These are phyloP conservation scores for Chloroceryle amazona DNA, from an alignment of 2,797 vertebrate genomes.

Conservation along the genomic window DNA sequence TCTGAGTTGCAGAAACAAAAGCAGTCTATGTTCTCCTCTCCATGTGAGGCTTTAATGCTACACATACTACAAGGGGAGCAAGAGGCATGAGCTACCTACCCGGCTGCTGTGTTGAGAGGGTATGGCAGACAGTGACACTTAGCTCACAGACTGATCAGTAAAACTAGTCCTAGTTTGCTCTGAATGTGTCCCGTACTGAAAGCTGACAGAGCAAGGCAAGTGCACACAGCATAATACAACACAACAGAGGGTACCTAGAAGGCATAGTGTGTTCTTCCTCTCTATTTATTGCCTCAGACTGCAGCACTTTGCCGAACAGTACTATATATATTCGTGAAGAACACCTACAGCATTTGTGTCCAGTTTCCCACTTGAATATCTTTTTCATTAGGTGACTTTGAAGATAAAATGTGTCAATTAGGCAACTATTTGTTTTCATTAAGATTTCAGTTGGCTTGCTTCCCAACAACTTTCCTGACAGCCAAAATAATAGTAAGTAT, in stretches of 20 bases:
- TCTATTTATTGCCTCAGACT: no score
- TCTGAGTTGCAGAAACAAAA: background rate
- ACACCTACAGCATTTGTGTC: background rate
- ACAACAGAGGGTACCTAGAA: background rate
- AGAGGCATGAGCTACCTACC: background rate
- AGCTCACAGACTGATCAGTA: background rate
- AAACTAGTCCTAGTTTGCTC: background rate
- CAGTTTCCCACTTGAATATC: background rate
- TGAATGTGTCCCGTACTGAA: background rate
- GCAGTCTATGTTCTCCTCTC: background rate
- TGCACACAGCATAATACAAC: background rate
- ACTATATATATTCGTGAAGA: background rate
- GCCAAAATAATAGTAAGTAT: background rate
- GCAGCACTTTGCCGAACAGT: background rate
- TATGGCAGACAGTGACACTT: background rate
- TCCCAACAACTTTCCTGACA: background rate
- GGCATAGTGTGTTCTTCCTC: accelerated
- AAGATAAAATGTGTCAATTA: background rate
- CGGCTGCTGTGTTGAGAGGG: background rate
- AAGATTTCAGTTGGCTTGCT: background rate
- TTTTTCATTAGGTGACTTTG: background rate
- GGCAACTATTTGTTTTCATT: background rate
- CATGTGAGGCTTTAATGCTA: background rate
- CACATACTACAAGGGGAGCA: background rate
- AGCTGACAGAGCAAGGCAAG: background rate